A percentile compares a stretch with the other conserved stretches of the same genome.
phyloP scores from a whole-genome alignment of 2,113 vertebrate species.

The Equus quagga region DNA sequence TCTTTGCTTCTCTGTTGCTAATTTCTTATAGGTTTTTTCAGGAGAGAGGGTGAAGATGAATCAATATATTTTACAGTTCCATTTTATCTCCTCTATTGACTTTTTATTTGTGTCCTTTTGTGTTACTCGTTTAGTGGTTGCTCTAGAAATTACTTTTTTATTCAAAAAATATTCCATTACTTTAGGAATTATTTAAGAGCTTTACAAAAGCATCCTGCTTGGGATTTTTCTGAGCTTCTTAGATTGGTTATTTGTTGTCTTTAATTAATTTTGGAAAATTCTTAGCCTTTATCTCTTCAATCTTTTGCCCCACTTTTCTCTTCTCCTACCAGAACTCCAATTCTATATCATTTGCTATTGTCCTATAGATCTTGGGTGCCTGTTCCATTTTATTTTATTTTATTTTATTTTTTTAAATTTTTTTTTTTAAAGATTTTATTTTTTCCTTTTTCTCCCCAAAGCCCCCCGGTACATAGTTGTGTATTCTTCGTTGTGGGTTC shows the following conservation, averaged over 20 bases:
- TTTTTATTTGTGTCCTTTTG: constrained; percentile 16
- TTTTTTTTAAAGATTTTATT: no score
- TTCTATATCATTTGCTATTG: not conserved
- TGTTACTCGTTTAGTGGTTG: constrained; percentile 16
- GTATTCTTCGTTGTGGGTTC: no score
- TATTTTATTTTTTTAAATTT: no score
- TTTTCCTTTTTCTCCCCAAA: no score
- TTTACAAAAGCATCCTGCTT: constrained; percentile 42
- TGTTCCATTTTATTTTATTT: not conserved
- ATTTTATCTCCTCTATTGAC: not conserved
- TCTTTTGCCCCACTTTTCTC: not conserved
- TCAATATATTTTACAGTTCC: not conserved
- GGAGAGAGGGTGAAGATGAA: not conserved
- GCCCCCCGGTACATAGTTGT: no score
- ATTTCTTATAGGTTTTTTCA: not conserved
- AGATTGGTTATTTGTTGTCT: not conserved
- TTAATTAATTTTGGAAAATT: constrained; percentile 13
- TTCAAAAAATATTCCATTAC: constrained; percentile 23
- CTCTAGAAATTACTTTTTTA: constrained; percentile 25
- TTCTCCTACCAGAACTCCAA: not conserved
- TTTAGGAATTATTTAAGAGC: constrained; percentile 56
- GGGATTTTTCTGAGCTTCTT: not conserved
- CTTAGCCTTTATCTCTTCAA: not conserved
- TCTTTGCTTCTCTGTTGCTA: not conserved
- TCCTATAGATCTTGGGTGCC: not conserved